Evolutionary conservation across 1,140 invertebrate species (phyloP).

Genomic region (Pseudomyrmex pallidus): DNA sequence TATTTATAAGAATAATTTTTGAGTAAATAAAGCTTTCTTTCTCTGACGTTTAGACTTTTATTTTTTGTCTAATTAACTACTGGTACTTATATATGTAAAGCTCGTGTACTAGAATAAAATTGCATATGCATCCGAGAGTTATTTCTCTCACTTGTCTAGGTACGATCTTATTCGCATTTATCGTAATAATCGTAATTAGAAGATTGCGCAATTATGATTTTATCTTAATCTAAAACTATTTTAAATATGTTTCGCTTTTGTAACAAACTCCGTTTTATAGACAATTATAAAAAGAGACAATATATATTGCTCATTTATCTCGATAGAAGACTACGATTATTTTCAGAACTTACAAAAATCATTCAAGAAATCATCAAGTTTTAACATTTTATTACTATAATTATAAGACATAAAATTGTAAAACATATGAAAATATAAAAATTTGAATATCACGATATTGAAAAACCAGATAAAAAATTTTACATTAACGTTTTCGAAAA

Average conservation of each 20-base stretch:
- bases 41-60: too few relatives aligned
- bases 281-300: neutral
- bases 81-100: neutral
- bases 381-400: too few relatives aligned
- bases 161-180: constrained; percentile 28
- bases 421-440: neutral
- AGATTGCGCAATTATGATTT: constrained; percentile 24
- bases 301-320: neutral
- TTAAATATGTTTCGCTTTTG: constrained; percentile 2
- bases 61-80: too few relatives aligned
- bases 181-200: too few relatives aligned
- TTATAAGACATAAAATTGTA: too few relatives aligned
- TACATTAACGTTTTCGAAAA: neutral
- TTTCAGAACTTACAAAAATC: constrained; percentile 4
- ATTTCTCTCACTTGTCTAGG: neutral
- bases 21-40: too few relatives aligned
- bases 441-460: neutral
- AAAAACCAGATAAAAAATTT: neutral
- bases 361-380: too few relatives aligned
- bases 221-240: constrained; percentile 36
- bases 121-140: constrained; percentile 53
- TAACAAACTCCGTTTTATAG: constrained; percentile 26
- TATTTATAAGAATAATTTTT: neutral
- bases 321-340: constrained; percentile 11
- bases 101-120: neutral